phyloP scores from a whole-genome alignment of 2,113 vertebrate species.

The Orycteropus afer region DNA sequence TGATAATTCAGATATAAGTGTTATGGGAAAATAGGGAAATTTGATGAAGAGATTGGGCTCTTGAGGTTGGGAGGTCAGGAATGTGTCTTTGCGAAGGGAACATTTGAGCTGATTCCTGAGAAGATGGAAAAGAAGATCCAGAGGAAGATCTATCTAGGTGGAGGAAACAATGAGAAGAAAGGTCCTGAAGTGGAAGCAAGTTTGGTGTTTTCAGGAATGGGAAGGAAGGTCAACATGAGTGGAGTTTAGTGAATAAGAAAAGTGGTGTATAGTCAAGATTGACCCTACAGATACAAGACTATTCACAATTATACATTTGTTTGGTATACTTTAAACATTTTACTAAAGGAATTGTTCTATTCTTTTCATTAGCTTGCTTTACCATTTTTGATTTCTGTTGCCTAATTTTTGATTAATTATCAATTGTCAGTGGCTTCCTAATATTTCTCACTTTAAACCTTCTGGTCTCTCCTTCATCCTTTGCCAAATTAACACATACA shows the following conservation, averaged over 20 bases:
- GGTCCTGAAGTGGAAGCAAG: neutral
- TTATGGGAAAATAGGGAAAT: neutral
- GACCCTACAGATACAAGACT: neutral
- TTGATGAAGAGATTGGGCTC: neutral
- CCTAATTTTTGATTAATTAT: neutral
- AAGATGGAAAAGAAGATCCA: neutral
- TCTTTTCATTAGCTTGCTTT: neutral
- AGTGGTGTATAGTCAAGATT: neutral
- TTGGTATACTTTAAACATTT: neutral
- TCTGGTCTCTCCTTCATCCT: neutral
- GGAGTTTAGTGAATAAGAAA: neutral
- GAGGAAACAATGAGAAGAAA: neutral
- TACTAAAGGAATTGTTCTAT: neutral
- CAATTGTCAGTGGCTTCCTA: neutral
- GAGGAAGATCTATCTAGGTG: neutral
- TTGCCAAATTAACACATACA: neutral
- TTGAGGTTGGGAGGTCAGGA: neutral
- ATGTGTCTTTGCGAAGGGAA: neutral
- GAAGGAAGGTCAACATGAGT: neutral
- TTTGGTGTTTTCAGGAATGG: neutral
- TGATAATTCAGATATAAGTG: neutral
- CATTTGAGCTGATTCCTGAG: neutral
- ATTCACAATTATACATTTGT: rapidly evolving
- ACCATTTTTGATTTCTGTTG: neutral
- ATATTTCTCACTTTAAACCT: neutral